Conservation (phyloP, 2,113 vertebrate species). For the Edolisoma coerulescens region DNA sequence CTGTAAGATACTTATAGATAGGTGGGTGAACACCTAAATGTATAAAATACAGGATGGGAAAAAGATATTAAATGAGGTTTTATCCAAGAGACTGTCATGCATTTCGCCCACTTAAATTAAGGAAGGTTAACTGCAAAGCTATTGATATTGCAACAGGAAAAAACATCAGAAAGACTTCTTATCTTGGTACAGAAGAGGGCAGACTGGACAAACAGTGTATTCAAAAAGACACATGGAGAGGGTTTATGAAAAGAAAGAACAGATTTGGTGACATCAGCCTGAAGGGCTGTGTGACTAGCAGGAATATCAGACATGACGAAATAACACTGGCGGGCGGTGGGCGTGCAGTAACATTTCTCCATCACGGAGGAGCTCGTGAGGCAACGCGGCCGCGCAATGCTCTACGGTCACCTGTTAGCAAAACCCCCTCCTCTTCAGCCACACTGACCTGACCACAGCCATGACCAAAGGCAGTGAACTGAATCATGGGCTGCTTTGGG, state of each 20-base stretch:
- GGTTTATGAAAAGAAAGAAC: neutral
- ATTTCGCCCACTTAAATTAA: neutral
- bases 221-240: fast-evolving
- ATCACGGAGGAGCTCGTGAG: fast-evolving
- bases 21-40: neutral
- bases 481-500: neutral
- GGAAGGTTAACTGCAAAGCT: neutral
- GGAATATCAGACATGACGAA: fast-evolving
- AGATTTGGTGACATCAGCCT: neutral
- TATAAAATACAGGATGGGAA: neutral
- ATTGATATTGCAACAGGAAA: neutral
- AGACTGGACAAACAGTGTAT: neutral
- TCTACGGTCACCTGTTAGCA: fast-evolving
- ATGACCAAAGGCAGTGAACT: fast-evolving
- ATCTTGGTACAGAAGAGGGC: neutral
- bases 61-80: neutral
- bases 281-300: neutral
- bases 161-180: neutral
- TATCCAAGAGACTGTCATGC: neutral
- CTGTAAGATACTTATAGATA: neutral
- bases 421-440: neutral
- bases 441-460: neutral
- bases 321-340: fast-evolving
- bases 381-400: fast-evolving
- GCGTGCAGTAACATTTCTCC: neutral